Evolutionary conservation across 2,797 vertebrate species (phyloP), one percentile per base, ranked within the genome.

Genomic region (Orestias chungarensis): DNA sequence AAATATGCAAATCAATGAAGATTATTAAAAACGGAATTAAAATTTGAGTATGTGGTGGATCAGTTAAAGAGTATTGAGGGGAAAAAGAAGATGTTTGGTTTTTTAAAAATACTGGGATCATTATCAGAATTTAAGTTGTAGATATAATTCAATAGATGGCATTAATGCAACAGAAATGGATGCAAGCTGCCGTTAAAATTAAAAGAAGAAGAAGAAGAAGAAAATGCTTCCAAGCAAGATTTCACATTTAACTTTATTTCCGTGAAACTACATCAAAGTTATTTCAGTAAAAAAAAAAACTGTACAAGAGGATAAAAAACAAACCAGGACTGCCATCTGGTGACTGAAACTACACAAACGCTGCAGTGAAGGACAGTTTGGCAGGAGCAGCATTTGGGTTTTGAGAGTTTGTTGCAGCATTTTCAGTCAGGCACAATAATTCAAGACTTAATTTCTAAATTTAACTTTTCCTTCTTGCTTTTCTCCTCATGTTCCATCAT

Each of bases 261-360:
- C n/a, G 4, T 73, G 25, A 75, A 79, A 73, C 27, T 23, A 42
- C 0, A 73, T 55, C 1, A 42, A 20, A 12, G 5, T n/a, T 25
- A 46, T n/a, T 44, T 25, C 15, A 35, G 12, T 2, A 62, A 61
- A 25, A 52, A 42, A 66, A 27, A 66, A 54, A 54, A 1, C n/a
- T n/a, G n/a, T 0, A 29, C n/a, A 52, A 38, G 38, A 25, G 42
- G 43, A 62, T 55, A 29, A 65, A 49, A 40, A 0, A 65, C 38
- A 52, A 59, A 54, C n/a, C 23, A 46, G 61, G 50, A 79, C 75
- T 47, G 80, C 81, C 84, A 82, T 70, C 90, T 90, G 66, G 72
- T 85, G 91, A 57, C 54, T 17, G 66, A 12, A 49, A 29, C 4
- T 7, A 31, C 31, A 47, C 38, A 46, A 9, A 42, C 20, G 6